A percentile compares a stretch with the other conserved stretches of the same genome.
phyloP scores from a whole-genome alignment of 2,113 vertebrate genomes.

The Anolis carolinensis region DNA sequence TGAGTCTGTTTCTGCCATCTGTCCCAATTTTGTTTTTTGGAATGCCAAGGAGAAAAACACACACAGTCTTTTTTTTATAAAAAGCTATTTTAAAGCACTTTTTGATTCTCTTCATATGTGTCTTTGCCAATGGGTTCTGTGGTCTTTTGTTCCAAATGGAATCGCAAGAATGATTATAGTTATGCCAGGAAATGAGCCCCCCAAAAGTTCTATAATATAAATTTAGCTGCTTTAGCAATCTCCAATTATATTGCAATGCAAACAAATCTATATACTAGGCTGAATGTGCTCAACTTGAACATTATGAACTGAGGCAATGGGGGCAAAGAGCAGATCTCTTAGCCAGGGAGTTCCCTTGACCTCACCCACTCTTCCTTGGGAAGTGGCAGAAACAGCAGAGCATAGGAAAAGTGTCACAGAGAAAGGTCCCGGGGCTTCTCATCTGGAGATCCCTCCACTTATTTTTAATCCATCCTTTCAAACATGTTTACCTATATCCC shows the following conservation, averaged over 20 bases:
- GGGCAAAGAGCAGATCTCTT: too few relatives aligned
- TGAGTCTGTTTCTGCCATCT: constrained; percentile 60
- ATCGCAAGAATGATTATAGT: constrained; percentile 48
- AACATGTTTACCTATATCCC: too few relatives aligned
- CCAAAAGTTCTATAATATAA: constrained; percentile 47
- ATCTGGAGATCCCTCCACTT: too few relatives aligned
- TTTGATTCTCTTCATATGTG: constrained; percentile 37
- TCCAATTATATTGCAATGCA: constrained; percentile 36
- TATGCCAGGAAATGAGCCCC: constrained; percentile 48
- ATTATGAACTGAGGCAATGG: neutral
- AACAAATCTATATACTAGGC: neutral
- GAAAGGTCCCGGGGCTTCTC: too few relatives aligned
- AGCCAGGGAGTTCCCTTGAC: neutral
- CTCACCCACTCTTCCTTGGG: neutral
- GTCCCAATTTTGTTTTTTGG: constrained; percentile 36
- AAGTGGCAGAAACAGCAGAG: neutral
- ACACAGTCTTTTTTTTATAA: constrained; percentile 34
- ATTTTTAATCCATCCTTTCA: too few relatives aligned
- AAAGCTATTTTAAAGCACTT: constrained; percentile 14
- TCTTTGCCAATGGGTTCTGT: constrained; percentile 54
- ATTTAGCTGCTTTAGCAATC: constrained; percentile 37
- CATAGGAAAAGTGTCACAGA: too few relatives aligned
- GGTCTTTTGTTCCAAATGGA: constrained; percentile 42
- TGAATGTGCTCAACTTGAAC: neutral
- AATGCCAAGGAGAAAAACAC: constrained; percentile 32